Conservation (phyloP, 2,888 invertebrate species). For the Diplazon laetatorius region DNA sequence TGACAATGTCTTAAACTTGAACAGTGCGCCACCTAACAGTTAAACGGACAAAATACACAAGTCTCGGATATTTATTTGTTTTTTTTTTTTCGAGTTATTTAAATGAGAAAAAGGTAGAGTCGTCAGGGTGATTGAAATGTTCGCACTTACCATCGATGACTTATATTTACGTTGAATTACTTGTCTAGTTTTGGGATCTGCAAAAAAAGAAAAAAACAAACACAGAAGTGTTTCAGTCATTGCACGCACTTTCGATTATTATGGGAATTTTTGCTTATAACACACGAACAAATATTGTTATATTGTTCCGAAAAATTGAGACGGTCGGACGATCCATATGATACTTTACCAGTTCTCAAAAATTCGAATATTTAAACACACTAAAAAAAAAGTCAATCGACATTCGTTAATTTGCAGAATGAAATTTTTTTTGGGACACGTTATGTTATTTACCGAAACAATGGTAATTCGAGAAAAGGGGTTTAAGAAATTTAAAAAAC, state of each 20-base stretch:
- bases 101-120: no score
- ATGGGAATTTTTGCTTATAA: no score
- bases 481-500: no score
- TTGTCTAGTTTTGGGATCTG: conserved; percentile 99
- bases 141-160: conserved; percentile 96
- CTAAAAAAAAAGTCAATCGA: background rate
- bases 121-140: background rate
- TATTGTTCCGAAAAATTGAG: background rate
- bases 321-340: background rate
- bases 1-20: no score
- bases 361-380: background rate
- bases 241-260: background rate
- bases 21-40: no score
- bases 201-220: conserved; percentile 80
- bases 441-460: background rate
- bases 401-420: background rate
- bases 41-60: no score
- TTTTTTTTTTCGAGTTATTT: no score
- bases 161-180: conserved; percentile 98
- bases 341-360: background rate
- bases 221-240: background rate
- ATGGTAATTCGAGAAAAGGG: background rate
- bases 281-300: no score
- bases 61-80: no score
- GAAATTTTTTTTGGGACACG: background rate